Evolutionary conservation across 1,140 invertebrate species (phyloP).

Genomic region (Leptoteleia sp.): DNA sequence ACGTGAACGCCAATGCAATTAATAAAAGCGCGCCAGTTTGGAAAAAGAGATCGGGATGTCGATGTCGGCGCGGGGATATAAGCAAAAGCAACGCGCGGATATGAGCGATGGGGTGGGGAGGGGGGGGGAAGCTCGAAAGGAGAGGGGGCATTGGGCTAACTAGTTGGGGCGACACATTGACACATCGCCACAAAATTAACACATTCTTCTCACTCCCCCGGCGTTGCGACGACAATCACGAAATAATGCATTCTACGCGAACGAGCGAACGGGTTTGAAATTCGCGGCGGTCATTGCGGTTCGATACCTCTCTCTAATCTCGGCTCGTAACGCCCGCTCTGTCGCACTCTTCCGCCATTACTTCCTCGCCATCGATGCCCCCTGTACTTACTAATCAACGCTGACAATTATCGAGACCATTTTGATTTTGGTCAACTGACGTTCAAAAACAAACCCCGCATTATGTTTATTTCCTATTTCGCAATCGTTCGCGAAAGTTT

Average conservation of each 20-base stretch:
- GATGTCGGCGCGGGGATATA: conserved; percentile 27
- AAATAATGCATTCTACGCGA: conserved; percentile 77
- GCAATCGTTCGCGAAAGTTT: too few species aligned
- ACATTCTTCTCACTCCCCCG: conserved; percentile 78
- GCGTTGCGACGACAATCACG: conserved; percentile 76
- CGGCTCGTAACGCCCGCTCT: conserved; percentile 37
- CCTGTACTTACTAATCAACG: conserved; percentile 64
- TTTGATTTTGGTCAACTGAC: conserved; percentile 52
- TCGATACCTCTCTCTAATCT: conserved; percentile 67
- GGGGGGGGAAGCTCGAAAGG: too few species aligned
- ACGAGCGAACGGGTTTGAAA: conserved; percentile 75
- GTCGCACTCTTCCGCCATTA: conserved; percentile 55
- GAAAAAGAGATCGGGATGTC: conserved; percentile 18
- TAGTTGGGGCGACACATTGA: conserved; percentile 71
- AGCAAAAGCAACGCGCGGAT: conserved; percentile 27
- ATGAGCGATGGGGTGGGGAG: conserved; percentile 20
- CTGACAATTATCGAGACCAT: conserved; percentile 54
- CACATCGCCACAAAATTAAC: conserved; percentile 78
- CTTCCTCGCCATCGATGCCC: conserved; percentile 44
- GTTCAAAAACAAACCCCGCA: conserved; percentile 11
- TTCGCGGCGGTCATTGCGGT: conserved; percentile 77
- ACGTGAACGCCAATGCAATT: too few species aligned
- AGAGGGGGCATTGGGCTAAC: conserved; percentile 55
- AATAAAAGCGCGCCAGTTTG: background rate
- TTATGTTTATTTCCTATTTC: too few species aligned